Conservation (phyloP, 2,797 vertebrate genomes). For the Novumbra hubbsi region DNA sequence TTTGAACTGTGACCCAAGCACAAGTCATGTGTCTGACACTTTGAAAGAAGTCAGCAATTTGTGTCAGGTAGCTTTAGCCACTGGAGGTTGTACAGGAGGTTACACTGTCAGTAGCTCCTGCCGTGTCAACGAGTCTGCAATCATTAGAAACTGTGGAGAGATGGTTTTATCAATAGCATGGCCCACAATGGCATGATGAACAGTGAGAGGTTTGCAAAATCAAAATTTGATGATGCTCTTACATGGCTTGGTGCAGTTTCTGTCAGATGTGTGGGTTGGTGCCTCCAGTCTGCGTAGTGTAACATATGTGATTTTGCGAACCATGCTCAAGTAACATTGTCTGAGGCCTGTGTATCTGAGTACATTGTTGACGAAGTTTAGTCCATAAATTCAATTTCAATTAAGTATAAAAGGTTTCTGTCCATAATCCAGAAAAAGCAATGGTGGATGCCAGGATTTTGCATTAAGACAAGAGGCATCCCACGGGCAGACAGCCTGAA, state of each 20-base stretch:
- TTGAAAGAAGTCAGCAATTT: slow-evolving; percentile 5
- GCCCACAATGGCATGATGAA: neutral
- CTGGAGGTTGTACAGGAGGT: slow-evolving; percentile 1
- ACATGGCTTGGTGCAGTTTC: neutral
- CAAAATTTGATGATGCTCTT: neutral
- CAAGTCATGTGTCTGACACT: neutral
- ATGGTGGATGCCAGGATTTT: neutral
- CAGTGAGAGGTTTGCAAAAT: neutral
- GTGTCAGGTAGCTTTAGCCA: slow-evolving; percentile 5
- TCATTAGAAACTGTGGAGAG: slow-evolving; percentile 12
- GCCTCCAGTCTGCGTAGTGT: neutral
- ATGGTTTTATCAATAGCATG: neutral
- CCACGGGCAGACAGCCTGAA: slow-evolving; percentile 1
- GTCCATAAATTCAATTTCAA: neutral
- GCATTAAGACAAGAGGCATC: neutral
- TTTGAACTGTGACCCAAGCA: neutral
- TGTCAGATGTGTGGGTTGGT: neutral
- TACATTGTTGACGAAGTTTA: neutral
- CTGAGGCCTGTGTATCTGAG: neutral
- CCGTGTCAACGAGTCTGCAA: slow-evolving; percentile 7
- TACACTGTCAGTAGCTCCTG: slow-evolving; percentile 14
- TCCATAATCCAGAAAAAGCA: neutral
- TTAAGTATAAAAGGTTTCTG: neutral
- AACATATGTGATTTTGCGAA: neutral
- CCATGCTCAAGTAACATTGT: neutral